These are phyloP conservation scores for Alligator sinensis DNA, from an alignment of 2,113 vertebrate genomes.

Conservation along the genomic window DNA sequence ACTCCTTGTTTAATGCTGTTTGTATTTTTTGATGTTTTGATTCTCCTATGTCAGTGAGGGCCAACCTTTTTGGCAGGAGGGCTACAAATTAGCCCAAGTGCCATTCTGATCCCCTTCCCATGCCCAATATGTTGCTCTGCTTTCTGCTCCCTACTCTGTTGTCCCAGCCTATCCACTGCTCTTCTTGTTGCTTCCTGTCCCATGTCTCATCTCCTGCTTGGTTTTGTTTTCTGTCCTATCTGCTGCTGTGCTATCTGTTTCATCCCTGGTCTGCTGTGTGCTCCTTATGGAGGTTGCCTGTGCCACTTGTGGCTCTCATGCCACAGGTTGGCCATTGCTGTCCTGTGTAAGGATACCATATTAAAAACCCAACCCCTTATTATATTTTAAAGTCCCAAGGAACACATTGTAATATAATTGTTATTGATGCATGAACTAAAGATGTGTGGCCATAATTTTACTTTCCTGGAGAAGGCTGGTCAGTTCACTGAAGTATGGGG, in stretches of 20 bases:
- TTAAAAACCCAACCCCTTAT: neutral
- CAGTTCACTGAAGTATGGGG: conserved; percentile 54
- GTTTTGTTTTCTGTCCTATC: no score
- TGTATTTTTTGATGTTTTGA: conserved; percentile 5
- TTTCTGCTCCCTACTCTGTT: no score
- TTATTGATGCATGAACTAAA: conserved; percentile 50
- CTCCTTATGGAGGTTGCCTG: no score
- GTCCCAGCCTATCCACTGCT: no score
- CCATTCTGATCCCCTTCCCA: no score
- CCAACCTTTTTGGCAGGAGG: neutral
- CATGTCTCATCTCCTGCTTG: no score
- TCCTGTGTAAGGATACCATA: neutral
- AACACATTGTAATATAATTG: conserved; percentile 55
- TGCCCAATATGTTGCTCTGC: no score
- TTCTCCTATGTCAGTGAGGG: neutral
- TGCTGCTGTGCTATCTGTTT: no score
- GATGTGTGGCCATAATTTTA: conserved; percentile 53
- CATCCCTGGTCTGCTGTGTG: no score
- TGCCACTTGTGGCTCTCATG: no score
- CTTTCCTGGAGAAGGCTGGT: conserved; percentile 46
- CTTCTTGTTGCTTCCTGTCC: no score
- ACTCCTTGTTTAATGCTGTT: neutral
- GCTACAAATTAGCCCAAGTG: fast-evolving
- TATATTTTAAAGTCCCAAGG: conserved; percentile 6
- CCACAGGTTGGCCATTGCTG: no score